A percentile compares a stretch with the other conserved stretches of the same genome.
phyloP scores from a whole-genome alignment of 2,797 vertebrate genomes.

The Euthynnus affinis region DNA sequence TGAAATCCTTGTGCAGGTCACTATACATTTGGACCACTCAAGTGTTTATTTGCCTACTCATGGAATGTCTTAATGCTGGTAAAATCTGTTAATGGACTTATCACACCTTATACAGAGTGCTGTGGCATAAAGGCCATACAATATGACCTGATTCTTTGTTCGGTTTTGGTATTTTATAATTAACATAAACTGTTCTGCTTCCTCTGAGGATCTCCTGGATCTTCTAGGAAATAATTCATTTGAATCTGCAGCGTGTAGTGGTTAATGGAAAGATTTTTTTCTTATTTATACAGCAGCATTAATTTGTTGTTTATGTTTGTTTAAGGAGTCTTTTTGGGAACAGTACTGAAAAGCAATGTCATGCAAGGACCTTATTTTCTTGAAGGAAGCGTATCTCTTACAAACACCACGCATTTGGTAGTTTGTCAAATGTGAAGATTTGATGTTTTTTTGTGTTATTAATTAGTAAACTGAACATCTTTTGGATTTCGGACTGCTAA shows the following conservation, averaged over 20 bases:
- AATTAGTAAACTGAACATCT: too few relatives aligned
- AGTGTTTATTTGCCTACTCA: conserved; percentile 24
- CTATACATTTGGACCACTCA: conserved; percentile 2
- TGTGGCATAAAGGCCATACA: conserved; percentile 13
- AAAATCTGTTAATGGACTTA: conserved; percentile 60
- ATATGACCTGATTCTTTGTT: conserved; percentile 33
- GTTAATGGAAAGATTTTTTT: not conserved
- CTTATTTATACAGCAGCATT: not conserved
- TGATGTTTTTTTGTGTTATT: not conserved
- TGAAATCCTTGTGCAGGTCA: conserved; percentile 10
- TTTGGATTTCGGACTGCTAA: too few relatives aligned
- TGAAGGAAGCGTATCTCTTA: not conserved
- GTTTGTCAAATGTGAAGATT: too few relatives aligned
- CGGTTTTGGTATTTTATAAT: not conserved
- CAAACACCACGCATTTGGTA: too few relatives aligned
- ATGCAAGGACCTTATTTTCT: not conserved
- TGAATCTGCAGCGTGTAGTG: not conserved
- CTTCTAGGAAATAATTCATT: not conserved
- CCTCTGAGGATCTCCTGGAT: not conserved
- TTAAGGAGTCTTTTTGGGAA: not conserved
- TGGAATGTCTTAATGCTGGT: conserved; percentile 45
- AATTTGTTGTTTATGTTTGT: not conserved
- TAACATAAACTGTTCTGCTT: not conserved
- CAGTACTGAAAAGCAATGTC: not conserved
- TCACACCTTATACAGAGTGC: conserved; percentile 19